Conservation (phyloP, 2,797 vertebrate species). For the Pseudopleuronectes americanus region DNA sequence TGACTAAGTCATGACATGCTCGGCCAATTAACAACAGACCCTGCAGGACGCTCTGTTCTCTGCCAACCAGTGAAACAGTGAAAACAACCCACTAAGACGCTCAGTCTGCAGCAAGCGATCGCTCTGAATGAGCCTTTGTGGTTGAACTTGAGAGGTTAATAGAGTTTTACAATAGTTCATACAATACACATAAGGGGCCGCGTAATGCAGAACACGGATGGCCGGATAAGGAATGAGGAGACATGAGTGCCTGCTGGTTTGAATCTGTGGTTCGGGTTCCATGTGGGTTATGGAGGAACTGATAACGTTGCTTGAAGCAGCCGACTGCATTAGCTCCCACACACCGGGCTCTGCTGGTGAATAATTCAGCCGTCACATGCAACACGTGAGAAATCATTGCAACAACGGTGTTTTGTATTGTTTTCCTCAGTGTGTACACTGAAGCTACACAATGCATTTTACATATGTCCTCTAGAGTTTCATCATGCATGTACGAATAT, state of each 20-base stretch:
- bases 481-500: not conserved
- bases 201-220: slow-evolving; percentile 39
- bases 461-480: not conserved
- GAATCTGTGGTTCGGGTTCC: not conserved
- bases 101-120: slow-evolving; percentile 44
- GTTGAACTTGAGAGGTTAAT: slow-evolving; percentile 57
- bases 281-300: slow-evolving; percentile 14
- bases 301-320: slow-evolving; percentile 1
- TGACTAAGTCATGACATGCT: slow-evolving; percentile 33
- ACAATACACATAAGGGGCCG: slow-evolving; percentile 42
- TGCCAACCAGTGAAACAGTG: slow-evolving; percentile 42
- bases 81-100: slow-evolving; percentile 46
- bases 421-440: too few species aligned
- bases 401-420: too few species aligned
- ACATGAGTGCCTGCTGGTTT: slow-evolving; percentile 8
- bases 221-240: slow-evolving; percentile 22
- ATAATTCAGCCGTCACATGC: not conserved
- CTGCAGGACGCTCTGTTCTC: slow-evolving; percentile 13
- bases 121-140: slow-evolving; percentile 49
- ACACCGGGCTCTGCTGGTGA: not conserved
- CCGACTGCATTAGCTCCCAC: not conserved
- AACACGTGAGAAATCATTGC: not conserved
- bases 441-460: not conserved
- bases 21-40: slow-evolving; percentile 37
- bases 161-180: slow-evolving; percentile 37